Conservation (phyloP, 2,888 invertebrate species). For the Bembecia ichneumoniformis region DNA sequence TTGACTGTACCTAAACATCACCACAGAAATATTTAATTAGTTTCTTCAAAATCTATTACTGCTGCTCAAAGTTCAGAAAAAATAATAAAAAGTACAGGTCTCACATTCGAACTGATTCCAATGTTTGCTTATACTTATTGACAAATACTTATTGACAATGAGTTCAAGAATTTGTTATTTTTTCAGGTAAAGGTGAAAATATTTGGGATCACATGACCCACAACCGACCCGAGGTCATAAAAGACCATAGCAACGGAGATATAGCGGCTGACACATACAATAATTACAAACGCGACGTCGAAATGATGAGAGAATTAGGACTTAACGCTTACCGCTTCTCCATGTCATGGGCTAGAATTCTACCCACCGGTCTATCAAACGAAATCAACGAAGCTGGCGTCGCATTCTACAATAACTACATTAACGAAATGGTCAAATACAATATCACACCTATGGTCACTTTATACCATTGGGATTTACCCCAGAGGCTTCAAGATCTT, state of each 20-base stretch:
- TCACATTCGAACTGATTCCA: no score
- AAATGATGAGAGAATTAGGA: slow-evolving; percentile 39
- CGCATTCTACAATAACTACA: slow-evolving; percentile 78
- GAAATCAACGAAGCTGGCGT: slow-evolving; percentile 75
- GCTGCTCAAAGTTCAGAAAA: no score
- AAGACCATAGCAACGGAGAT: slow-evolving; percentile 62
- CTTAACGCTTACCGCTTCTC: slow-evolving; percentile 72
- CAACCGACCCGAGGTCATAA: slow-evolving; percentile 14
- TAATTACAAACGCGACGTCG: slow-evolving; percentile 64
- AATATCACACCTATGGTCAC: slow-evolving; percentile 74
- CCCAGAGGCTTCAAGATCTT: slow-evolving; percentile 37
- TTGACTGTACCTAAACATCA: no score
- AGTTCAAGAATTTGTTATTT: background rate
- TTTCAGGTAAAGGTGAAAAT: slow-evolving; percentile 5
- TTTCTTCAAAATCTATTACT: no score
- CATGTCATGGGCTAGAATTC: slow-evolving; percentile 77
- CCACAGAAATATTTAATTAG: no score
- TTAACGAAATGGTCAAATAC: slow-evolving; percentile 73
- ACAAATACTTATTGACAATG: background rate
- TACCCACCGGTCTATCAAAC: slow-evolving; percentile 74
- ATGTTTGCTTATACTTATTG: background rate
- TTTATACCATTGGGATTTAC: slow-evolving; percentile 75
- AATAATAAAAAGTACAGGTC: no score
- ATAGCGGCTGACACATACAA: slow-evolving; percentile 70
- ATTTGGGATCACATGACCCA: slow-evolving; percentile 44